Conservation (phyloP, 2,888 invertebrate species). For the Lasiommata megera region DNA sequence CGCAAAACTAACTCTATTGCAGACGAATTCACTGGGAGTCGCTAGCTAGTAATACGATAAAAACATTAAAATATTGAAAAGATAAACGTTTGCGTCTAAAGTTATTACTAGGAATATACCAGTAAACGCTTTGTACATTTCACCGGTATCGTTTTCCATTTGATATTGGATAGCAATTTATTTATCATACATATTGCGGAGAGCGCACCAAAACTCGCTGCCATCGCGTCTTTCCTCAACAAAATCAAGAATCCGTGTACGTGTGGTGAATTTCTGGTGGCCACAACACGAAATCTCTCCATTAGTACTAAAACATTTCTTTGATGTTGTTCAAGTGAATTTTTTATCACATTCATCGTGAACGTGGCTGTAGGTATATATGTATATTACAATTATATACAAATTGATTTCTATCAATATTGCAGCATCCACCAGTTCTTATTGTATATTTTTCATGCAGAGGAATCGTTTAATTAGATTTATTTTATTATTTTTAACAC, state of each 20-base stretch:
- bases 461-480: too few relatives aligned
- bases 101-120: slow-evolving; percentile 52
- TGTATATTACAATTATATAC: too few relatives aligned
- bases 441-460: too few relatives aligned
- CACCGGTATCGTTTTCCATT: slow-evolving; percentile 73
- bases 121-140: slow-evolving; percentile 75
- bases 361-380: not conserved
- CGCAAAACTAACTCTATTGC: too few relatives aligned
- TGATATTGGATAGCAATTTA: slow-evolving; percentile 81
- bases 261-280: slow-evolving; percentile 66
- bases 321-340: slow-evolving; percentile 23
- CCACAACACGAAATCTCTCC: slow-evolving; percentile 46
- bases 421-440: too few relatives aligned
- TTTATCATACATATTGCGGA: slow-evolving; percentile 80
- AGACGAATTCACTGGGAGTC: too few relatives aligned
- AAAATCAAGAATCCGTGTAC: slow-evolving; percentile 73
- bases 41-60: too few relatives aligned
- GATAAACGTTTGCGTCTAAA: not conserved
- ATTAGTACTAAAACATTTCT: slow-evolving; percentile 32
- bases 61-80: not conserved
- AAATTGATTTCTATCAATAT: too few relatives aligned
- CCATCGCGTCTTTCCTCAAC: slow-evolving; percentile 64
- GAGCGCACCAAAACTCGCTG: slow-evolving; percentile 62
- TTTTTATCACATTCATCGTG: slow-evolving; percentile 16
- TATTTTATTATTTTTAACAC: slow-evolving; percentile 21